Conservation (phyloP, 1,140 invertebrate species). For the Caenorhabditis tropicalis region DNA sequence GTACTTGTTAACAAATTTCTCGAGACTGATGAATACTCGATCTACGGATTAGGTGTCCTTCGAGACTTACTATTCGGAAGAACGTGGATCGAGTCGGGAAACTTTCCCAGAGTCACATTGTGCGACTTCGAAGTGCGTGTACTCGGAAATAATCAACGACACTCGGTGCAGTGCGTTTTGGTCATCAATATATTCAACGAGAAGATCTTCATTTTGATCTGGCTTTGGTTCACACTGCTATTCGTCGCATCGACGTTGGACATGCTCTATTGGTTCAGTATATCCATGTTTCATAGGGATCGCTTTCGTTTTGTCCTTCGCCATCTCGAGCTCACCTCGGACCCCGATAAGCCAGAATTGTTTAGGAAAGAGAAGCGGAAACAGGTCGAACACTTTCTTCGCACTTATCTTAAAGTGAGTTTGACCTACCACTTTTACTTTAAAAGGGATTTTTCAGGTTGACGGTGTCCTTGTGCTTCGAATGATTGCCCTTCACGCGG, state of each 20-base stretch:
- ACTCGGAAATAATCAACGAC: constrained; percentile 74
- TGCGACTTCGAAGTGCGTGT: constrained; percentile 76
- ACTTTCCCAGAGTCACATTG: constrained; percentile 72
- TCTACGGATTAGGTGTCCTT: constrained; percentile 70
- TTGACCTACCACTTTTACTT: not conserved
- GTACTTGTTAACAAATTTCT: constrained; percentile 75
- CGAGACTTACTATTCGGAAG: constrained; percentile 66
- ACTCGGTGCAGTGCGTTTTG: constrained; percentile 74
- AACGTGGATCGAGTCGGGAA: constrained; percentile 70
- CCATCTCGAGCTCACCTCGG: constrained; percentile 70
- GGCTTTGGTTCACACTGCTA: constrained; percentile 76
- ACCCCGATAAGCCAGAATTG: constrained; percentile 70
- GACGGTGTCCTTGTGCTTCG: constrained; percentile 69
- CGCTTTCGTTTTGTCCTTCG: constrained; percentile 70
- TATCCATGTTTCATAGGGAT: constrained; percentile 70
- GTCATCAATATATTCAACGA: constrained; percentile 76
- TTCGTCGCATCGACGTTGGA: constrained; percentile 73
- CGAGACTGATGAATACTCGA: constrained; percentile 74
- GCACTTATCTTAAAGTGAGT: constrained; percentile 69
- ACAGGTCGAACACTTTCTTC: constrained; percentile 71
- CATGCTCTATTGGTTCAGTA: constrained; percentile 71
- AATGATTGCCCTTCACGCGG: constrained; percentile 71
- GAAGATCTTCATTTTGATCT: constrained; percentile 74
- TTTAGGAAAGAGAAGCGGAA: constrained; percentile 72
- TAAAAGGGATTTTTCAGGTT: constrained; percentile 60